phyloP scores from a whole-genome alignment of 2,797 vertebrate species.

The Halcyon smyrnensis region DNA sequence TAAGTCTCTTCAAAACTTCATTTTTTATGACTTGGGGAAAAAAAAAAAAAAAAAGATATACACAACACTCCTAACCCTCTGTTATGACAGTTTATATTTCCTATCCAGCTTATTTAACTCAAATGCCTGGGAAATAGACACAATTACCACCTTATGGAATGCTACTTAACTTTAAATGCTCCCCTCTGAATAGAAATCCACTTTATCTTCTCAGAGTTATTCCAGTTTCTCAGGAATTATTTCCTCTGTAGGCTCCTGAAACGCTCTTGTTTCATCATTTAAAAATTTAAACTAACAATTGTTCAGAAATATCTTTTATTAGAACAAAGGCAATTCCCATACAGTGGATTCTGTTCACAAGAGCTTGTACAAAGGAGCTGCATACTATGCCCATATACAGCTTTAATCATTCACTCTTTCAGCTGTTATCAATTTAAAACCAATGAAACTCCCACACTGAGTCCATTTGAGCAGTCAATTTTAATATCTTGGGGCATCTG shows the following conservation, averaged over 20 bases:
- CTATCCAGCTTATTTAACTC: conserved; percentile 80
- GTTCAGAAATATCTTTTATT: conserved; percentile 80
- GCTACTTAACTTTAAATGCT: conserved; percentile 81
- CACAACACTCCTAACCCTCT: conserved; percentile 68
- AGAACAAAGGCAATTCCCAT: conserved; percentile 82
- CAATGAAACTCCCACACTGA: conserved; percentile 87
- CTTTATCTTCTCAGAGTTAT: conserved; percentile 79
- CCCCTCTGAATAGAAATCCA: conserved; percentile 76
- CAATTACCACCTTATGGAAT: conserved; percentile 83
- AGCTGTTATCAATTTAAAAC: conserved; percentile 88
- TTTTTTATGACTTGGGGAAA: conserved; percentile 40
- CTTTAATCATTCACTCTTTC: conserved; percentile 85
- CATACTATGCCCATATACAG: conserved; percentile 82
- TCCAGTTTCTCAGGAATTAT: conserved; percentile 80
- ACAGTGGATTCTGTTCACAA: conserved; percentile 78
- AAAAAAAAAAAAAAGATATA: conserved; percentile 67
- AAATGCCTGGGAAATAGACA: conserved; percentile 80
- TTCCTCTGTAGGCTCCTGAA: conserved; percentile 78
- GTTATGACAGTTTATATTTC: conserved; percentile 81
- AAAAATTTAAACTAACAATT: conserved; percentile 81
- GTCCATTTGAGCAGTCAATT: conserved; percentile 90
- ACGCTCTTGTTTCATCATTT: conserved; percentile 79
- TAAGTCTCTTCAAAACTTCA: conserved; percentile 62
- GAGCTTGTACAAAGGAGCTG: conserved; percentile 79
- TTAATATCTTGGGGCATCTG: conserved; percentile 95